A percentile compares a stretch with the other conserved stretches of the same genome.
Conservation (phyloP, 1,140 invertebrate species). For the Gerris buenoi region DNA sequence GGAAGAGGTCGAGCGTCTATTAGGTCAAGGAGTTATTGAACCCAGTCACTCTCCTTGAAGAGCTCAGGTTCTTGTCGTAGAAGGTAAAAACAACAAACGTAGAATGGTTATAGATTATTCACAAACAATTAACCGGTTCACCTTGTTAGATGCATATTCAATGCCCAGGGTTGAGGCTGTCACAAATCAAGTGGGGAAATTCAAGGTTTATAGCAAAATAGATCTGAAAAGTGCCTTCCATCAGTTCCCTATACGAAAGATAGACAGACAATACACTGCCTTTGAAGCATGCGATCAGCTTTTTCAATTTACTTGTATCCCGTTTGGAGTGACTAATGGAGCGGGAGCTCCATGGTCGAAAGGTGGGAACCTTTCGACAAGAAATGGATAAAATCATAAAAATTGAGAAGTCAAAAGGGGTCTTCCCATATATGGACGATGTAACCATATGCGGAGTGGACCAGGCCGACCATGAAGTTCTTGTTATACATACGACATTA, state of each 20-base stretch:
- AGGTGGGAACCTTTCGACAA: background rate
- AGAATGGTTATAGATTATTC: conserved; percentile 7
- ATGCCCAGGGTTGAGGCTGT: conserved; percentile 5
- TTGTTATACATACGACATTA: conserved; percentile 7
- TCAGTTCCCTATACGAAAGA: conserved; percentile 8
- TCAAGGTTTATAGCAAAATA: background rate
- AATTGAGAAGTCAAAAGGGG: background rate
- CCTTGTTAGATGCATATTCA: conserved; percentile 5
- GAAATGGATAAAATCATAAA: background rate
- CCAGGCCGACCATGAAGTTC: background rate
- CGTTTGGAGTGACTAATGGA: conserved; percentile 24
- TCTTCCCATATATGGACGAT: background rate
- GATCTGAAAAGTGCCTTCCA: conserved; percentile 9
- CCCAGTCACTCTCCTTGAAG: background rate
- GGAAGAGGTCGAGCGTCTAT: too few species aligned
- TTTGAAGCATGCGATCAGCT: conserved; percentile 14
- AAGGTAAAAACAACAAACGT: background rate
- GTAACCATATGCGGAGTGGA: background rate
- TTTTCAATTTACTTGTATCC: conserved; percentile 21
- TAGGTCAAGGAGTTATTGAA: too few species aligned
- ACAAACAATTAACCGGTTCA: conserved; percentile 7
- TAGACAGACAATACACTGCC: conserved; percentile 7
- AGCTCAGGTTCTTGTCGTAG: background rate
- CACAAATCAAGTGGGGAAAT: conserved; percentile 2
- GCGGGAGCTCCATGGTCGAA: too few species aligned